Conservation (phyloP, 2,888 invertebrate species). For the Chalcis sispes region DNA sequence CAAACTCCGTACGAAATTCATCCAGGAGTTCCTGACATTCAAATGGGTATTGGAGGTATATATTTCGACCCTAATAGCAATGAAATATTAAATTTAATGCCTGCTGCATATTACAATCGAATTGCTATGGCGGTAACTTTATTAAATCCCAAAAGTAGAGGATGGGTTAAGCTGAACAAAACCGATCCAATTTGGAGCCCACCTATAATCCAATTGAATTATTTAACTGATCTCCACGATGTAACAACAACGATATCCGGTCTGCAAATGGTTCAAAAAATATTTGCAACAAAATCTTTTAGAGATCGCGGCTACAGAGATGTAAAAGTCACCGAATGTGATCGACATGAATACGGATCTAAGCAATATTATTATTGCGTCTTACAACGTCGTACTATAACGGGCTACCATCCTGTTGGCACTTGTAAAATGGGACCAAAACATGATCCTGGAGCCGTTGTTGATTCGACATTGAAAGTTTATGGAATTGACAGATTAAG, state of each 20-base stretch:
- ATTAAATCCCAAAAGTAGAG: constrained; percentile 55
- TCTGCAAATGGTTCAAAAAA: constrained; percentile 78
- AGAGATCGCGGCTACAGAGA: background rate
- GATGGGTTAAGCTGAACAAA: constrained; percentile 79
- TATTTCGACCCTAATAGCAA: no score
- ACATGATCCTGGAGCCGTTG: no score
- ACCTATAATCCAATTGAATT: constrained; percentile 85
- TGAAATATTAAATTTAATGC: no score
- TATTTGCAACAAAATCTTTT: constrained; percentile 72
- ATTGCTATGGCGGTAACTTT: constrained; percentile 8
- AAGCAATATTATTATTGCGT: constrained; percentile 30
- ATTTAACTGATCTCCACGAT: constrained; percentile 81
- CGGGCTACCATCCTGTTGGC: constrained; percentile 64
- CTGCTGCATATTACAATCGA: background rate
- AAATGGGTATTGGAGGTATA: background rate
- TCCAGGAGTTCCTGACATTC: background rate
- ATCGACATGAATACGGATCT: constrained; percentile 16
- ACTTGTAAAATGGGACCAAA: constrained; percentile 75
- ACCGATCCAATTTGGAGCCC: constrained; percentile 84
- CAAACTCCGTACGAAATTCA: background rate
- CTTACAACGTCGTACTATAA: background rate
- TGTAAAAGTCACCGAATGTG: constrained; percentile 54
- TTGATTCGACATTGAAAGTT: constrained; percentile 73
- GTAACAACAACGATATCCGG: constrained; percentile 81
- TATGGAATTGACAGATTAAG: constrained; percentile 75